These are phyloP conservation scores for Mastacembelus armatus DNA, from an alignment of 2,797 vertebrate species.

Conservation along the genomic window DNA sequence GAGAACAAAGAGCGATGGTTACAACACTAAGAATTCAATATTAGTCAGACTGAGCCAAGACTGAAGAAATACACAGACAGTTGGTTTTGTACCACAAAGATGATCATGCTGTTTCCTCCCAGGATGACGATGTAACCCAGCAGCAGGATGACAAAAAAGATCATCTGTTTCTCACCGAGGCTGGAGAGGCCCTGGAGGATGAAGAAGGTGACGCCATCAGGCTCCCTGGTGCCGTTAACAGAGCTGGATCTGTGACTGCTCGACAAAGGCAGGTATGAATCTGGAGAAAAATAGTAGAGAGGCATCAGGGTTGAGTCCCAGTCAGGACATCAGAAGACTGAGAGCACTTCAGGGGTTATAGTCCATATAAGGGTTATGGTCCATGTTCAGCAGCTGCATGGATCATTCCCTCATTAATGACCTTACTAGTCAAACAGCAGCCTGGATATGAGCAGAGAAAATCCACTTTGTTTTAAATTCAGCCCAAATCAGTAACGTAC, in stretches of 20 bases:
- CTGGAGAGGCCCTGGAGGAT: slow-evolving; percentile 61
- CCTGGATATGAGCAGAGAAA: too few species aligned
- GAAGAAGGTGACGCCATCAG: slow-evolving; percentile 46
- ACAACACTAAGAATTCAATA: neutral
- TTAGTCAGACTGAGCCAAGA: neutral
- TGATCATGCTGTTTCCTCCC: slow-evolving; percentile 70
- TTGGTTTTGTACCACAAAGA: slow-evolving; percentile 52
- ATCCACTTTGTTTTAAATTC: too few species aligned
- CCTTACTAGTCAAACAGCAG: too few species aligned
- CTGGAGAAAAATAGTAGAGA: slow-evolving; percentile 2
- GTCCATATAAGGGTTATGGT: too few species aligned
- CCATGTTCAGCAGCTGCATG: too few species aligned
- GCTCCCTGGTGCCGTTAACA: slow-evolving; percentile 41
- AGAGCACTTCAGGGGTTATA: too few species aligned
- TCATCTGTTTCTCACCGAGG: slow-evolving; percentile 29
- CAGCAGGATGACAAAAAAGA: slow-evolving; percentile 60
- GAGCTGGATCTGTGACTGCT: slow-evolving; percentile 15
- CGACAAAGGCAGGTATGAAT: neutral
- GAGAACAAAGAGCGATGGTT: neutral
- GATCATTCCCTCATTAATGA: too few species aligned
- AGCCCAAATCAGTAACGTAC: too few species aligned
- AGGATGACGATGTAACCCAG: slow-evolving; percentile 58
- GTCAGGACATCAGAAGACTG: too few species aligned
- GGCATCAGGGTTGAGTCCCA: neutral
- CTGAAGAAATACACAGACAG: neutral